Conservation (phyloP, 2,888 invertebrate species). For the Cephonodes hylas region DNA sequence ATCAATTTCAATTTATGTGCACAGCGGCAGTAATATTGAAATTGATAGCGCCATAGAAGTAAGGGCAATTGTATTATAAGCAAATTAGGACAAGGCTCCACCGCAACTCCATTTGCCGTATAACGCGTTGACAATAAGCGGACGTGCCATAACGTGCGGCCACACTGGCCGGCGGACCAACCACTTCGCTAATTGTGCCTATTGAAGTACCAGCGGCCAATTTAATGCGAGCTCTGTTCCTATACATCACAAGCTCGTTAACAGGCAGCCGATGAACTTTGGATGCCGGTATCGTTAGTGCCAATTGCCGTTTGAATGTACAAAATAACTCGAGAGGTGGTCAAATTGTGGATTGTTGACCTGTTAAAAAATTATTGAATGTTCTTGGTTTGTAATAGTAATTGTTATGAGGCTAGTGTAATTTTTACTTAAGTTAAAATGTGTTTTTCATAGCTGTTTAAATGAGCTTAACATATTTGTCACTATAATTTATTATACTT, state of each 20-base stretch:
- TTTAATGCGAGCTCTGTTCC: conserved; percentile 33
- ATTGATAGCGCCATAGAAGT: not conserved
- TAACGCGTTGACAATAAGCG: conserved; percentile 69
- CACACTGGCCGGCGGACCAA: conserved; percentile 37
- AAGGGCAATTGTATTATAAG: conserved; percentile 19
- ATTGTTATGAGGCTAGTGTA: too few species aligned
- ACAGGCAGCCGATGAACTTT: conserved; percentile 29
- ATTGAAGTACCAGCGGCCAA: conserved; percentile 42
- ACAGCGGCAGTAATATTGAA: not conserved
- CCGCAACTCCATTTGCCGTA: conserved; percentile 54
- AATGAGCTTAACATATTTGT: too few species aligned
- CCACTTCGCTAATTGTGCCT: conserved; percentile 54
- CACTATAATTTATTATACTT: too few species aligned
- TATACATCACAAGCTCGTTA: conserved; percentile 18
- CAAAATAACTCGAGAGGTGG: not conserved
- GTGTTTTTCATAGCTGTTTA: too few species aligned
- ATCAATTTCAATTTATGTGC: not conserved
- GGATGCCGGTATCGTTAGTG: conserved; percentile 10
- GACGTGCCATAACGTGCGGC: conserved; percentile 61
- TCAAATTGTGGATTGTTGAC: not conserved
- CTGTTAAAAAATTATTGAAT: too few species aligned
- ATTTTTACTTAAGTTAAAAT: too few species aligned
- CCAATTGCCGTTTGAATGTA: not conserved
- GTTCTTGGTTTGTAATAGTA: too few species aligned
- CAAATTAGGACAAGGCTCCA: conserved; percentile 62